Percentiles rank a stretch among this genome's conserved stretches.
Evolutionary conservation across 2,113 vertebrate genomes (phyloP).

Genomic region (Spermophilus dauricus): DNA sequence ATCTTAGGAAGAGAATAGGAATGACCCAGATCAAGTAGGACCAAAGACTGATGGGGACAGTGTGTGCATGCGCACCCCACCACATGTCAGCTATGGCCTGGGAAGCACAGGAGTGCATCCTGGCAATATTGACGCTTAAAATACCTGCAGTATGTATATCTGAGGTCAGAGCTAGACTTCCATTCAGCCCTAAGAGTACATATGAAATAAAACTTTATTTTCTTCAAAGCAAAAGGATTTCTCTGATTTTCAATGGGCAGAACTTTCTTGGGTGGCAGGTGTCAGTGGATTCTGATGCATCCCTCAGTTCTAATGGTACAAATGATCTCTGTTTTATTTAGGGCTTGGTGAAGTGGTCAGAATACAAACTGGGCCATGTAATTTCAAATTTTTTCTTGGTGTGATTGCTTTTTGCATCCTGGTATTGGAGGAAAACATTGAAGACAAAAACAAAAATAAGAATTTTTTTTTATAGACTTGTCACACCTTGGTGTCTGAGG

Average conservation of each 20-base stretch:
- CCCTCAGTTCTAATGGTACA: background rate
- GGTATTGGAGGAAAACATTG: background rate
- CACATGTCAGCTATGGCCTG: background rate
- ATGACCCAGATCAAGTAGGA: background rate
- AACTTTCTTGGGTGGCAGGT: background rate
- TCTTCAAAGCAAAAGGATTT: background rate
- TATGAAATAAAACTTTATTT: background rate
- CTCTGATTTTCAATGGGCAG: background rate
- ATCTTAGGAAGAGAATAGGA: background rate
- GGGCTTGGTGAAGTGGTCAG: background rate
- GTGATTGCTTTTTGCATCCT: background rate
- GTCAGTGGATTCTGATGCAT: background rate
- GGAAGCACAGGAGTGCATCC: background rate
- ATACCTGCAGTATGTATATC: background rate
- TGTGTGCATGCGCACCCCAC: accelerated
- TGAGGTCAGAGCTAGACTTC: background rate
- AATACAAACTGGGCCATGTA: background rate
- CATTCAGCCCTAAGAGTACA: background rate
- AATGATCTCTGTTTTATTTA: background rate
- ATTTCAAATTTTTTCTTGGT: background rate
- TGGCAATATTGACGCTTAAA: background rate
- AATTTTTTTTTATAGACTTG: background rate
- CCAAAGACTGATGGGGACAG: accelerated
- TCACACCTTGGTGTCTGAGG: background rate
- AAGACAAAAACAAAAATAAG: background rate